Percentiles rank a stretch among this genome's conserved stretches.
Evolutionary conservation across 2,888 invertebrate genomes (phyloP).

Genomic region (Mesopsocus fuscifrons): DNA sequence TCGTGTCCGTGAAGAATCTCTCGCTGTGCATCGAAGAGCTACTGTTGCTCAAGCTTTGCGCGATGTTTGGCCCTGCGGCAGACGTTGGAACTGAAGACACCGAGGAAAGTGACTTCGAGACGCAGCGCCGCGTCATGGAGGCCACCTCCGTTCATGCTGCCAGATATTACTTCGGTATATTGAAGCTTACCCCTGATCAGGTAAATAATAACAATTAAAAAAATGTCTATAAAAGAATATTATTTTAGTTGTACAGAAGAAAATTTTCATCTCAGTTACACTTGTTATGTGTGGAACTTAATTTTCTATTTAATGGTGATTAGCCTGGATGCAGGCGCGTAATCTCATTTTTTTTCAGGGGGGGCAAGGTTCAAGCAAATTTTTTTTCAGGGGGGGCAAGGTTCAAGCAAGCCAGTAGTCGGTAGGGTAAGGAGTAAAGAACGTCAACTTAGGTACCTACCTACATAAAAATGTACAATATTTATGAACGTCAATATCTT

Average conservation of each 20-base stretch:
- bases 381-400: no score
- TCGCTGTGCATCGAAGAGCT: conserved; percentile 77
- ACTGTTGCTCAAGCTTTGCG: conserved; percentile 47
- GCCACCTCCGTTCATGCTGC: conserved; percentile 63
- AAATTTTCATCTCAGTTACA: not conserved
- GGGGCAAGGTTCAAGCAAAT: no score
- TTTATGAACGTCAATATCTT: no score
- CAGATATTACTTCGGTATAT: conserved; percentile 69
- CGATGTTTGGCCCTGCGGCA: conserved; percentile 26
- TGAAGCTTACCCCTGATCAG: conserved; percentile 60
- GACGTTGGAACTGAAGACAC: conserved; percentile 34
- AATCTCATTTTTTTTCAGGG: no score
- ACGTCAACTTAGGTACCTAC: no score
- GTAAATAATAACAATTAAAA: no score
- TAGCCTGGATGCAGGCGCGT: no score
- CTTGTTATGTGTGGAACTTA: conserved; percentile 12
- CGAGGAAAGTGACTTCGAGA: conserved; percentile 64
- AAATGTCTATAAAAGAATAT: not conserved
- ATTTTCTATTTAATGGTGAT: conserved; percentile 14
- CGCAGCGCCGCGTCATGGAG: conserved; percentile 58
- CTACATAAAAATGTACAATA: no score
- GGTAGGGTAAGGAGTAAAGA: no score
- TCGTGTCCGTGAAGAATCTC: conserved; percentile 62
- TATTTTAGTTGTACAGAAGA: not conserved
- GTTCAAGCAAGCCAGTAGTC: no score